These are phyloP conservation scores for Polydesmus complanatus DNA, from an alignment of 2,888 invertebrate genomes.

Conservation along the genomic window DNA sequence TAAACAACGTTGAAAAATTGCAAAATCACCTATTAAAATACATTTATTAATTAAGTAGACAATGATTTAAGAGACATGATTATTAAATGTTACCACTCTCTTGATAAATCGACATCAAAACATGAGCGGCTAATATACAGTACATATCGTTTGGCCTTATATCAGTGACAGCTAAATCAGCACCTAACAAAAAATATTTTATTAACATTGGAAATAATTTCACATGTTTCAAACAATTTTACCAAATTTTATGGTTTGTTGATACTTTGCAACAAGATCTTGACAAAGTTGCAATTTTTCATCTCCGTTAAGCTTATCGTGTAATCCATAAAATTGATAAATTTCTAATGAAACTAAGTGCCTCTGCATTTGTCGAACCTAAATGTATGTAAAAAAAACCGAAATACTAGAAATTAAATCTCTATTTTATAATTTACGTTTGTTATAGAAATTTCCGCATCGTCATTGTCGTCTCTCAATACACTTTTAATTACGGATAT, in stretches of 20 bases:
- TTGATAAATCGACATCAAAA: slow-evolving; percentile 44
- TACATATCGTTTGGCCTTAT: slow-evolving; percentile 53
- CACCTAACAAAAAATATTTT: background rate
- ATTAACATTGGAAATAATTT: background rate
- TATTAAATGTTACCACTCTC: slow-evolving; percentile 32
- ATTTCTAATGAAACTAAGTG: slow-evolving; percentile 66
- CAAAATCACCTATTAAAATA: background rate
- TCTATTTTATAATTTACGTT: background rate
- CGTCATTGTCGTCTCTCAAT: background rate
- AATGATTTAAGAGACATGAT: slow-evolving; percentile 7
- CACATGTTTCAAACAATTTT: slow-evolving; percentile 18
- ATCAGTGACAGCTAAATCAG: slow-evolving; percentile 31
- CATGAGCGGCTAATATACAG: slow-evolving; percentile 59
- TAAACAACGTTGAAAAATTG: background rate
- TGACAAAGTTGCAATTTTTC: slow-evolving; percentile 44
- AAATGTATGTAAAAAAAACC: slow-evolving; percentile 3
- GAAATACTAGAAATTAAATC: background rate
- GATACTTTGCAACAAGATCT: slow-evolving; percentile 50
- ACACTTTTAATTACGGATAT: background rate
- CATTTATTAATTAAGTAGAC: background rate
- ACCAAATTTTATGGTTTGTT: slow-evolving; percentile 40
- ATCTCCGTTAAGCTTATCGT: slow-evolving; percentile 39
- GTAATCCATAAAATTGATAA: slow-evolving; percentile 54
- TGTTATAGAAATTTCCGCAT: background rate
- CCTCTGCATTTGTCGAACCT: slow-evolving; percentile 57